Evolutionary conservation across 2,797 vertebrate genomes (phyloP).

Genomic region (Pangasius krempfi): DNA sequence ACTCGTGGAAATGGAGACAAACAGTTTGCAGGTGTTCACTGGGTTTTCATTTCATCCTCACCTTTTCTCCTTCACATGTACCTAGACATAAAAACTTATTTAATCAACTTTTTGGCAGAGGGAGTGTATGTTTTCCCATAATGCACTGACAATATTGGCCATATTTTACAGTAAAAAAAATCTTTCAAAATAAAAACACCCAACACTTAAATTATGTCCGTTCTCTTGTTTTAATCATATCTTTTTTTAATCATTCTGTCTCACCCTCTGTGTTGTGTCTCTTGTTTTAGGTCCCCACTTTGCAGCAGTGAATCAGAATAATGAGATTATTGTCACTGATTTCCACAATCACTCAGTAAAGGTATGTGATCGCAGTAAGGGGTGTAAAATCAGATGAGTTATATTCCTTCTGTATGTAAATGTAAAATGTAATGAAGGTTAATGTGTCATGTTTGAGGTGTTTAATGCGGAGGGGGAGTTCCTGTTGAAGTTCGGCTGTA

Average conservation of each 20-base stretch:
- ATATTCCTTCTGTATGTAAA: neutral
- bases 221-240: too few relatives aligned
- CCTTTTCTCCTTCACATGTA: slow-evolving; percentile 58
- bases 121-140: neutral
- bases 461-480: slow-evolving; percentile 98
- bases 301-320: slow-evolving; percentile 98
- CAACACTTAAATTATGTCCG: neutral
- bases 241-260: neutral
- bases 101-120: neutral
- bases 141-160: neutral
- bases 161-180: neutral
- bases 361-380: slow-evolving; percentile 68
- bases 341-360: slow-evolving; percentile 99
- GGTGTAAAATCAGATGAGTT: neutral
- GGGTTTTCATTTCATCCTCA: slow-evolving; percentile 48
- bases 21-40: slow-evolving; percentile 93
- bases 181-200: neutral
- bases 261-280: slow-evolving; percentile 55
- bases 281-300: slow-evolving; percentile 90
- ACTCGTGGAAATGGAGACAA: slow-evolving; percentile 94
- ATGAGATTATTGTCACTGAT: slow-evolving; percentile 97
- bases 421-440: neutral
- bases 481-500: slow-evolving; percentile 95
- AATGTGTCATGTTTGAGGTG: slow-evolving; percentile 74
- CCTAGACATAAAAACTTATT: slow-evolving; percentile 47